Base-by-base conservation (phyloP, 1,140 invertebrate species). In the Magallana angulata region DNA sequence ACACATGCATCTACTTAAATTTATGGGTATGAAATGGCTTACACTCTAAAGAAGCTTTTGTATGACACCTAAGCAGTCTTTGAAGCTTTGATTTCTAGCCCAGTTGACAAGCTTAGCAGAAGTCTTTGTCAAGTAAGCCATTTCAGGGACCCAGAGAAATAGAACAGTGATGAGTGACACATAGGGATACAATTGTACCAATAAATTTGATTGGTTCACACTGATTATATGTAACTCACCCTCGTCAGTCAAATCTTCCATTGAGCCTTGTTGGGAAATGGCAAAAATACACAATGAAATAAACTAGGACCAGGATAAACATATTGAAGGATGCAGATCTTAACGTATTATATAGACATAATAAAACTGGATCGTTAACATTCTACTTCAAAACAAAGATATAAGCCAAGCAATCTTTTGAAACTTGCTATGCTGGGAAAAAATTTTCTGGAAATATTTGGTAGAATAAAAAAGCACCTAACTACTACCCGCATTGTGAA, bases 201-300 rank as follows among this genome's bases (percentile, higher is more conserved):
- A 57, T 57, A 57, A 57, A 57, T 82, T 82, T 82, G 81, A 82
- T 82, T 82, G 81, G 81, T 82, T 82, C 81, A 82, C 81, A 82
- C 57, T 58, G 57, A 82, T 36, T 76, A 82, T 58, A 82, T 57
- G 81, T n/a, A 82, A 84, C 82, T 84, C 82, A 84, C 82, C 82
- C 57, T 84, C 82, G n/a, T 84, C 57, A 84, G 56, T 84, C 59
- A 84, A 84, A 84, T 84, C 82, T 84, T 84, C 82, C 58, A 36
- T 56, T 58, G 82, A 84, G 82, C 82, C 82, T 84, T 84, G 11
- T 60, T 59, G 30, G 82, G 58, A 62, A 82, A 57, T 57, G 48
- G 48, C 48, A 82, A 82, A 58, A 82, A 82, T 82, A 57, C 16
- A 57, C n/a, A 82, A 30, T 82, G 81, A 82, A 82, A 82, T 57